phyloP scores from a whole-genome alignment of 2,113 vertebrate genomes.

The Ariopsis seemanni region DNA sequence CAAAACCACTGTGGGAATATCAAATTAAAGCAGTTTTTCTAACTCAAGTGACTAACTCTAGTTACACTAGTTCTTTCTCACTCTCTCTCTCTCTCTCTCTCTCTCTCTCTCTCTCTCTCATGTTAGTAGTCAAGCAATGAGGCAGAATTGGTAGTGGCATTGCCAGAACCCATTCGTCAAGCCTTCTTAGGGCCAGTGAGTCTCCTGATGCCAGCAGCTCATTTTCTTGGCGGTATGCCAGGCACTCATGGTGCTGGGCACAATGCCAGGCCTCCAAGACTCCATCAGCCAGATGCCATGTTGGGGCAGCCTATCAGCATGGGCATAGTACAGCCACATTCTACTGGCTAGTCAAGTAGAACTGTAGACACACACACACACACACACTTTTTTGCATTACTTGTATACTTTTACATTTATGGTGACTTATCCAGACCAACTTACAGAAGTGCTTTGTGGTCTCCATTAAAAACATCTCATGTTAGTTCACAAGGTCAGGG shows the following conservation, averaged over 20 bases:
- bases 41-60: neutral
- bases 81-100: constrained; percentile 25
- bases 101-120: constrained; percentile 48
- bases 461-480: neutral
- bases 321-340: constrained; percentile 76
- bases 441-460: neutral
- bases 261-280: constrained; percentile 76
- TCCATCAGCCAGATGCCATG: constrained; percentile 87
- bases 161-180: constrained; percentile 90
- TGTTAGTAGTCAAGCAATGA: constrained; percentile 61
- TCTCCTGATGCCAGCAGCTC: constrained; percentile 84
- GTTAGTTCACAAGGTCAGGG: neutral
- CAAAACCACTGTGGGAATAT: neutral
- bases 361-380: neutral
- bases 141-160: constrained; percentile 59
- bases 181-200: constrained; percentile 82
- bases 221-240: constrained; percentile 85
- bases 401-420: neutral
- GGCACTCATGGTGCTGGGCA: constrained; percentile 89
- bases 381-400: neutral
- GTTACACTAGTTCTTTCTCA: neutral
- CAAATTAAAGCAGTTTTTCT: neutral
- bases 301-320: constrained; percentile 83
- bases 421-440: neutral
- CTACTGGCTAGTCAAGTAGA: constrained; percentile 70